phyloP scores from a whole-genome alignment of 2,797 vertebrate species.

The Phoebastria nigripes region DNA sequence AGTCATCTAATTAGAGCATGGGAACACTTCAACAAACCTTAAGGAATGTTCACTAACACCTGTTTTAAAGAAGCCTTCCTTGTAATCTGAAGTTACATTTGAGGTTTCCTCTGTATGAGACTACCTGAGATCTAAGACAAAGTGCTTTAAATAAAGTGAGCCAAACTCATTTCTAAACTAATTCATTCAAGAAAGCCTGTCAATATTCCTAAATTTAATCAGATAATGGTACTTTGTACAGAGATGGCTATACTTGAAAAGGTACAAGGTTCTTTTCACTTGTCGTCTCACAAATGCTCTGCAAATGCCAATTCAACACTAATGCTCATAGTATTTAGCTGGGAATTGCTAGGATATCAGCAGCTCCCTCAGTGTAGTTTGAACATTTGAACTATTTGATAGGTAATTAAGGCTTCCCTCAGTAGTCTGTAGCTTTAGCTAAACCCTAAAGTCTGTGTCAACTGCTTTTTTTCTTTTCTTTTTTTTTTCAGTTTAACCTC shows the following conservation, averaged over 20 bases:
- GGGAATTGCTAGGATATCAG: neutral
- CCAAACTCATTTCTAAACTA: neutral
- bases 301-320: neutral
- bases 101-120: neutral
- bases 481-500: neutral
- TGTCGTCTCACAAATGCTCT: neutral
- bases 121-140: neutral
- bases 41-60: neutral
- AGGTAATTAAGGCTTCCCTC: neutral
- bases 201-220: conserved; percentile 19
- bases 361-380: neutral
- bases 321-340: neutral
- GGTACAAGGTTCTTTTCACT: neutral
- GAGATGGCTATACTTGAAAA: neutral
- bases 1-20: neutral
- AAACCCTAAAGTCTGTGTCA: neutral
- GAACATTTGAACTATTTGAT: neutral
- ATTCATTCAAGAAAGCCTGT: neutral
- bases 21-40: neutral
- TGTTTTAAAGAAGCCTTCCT: neutral
- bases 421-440: neutral
- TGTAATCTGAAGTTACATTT: neutral
- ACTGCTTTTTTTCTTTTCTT: neutral
- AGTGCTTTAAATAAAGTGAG: neutral
- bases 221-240: neutral